phyloP scores from a whole-genome alignment of 2,888 invertebrate genomes.

The Stenoptilia bipunctidactyla region DNA sequence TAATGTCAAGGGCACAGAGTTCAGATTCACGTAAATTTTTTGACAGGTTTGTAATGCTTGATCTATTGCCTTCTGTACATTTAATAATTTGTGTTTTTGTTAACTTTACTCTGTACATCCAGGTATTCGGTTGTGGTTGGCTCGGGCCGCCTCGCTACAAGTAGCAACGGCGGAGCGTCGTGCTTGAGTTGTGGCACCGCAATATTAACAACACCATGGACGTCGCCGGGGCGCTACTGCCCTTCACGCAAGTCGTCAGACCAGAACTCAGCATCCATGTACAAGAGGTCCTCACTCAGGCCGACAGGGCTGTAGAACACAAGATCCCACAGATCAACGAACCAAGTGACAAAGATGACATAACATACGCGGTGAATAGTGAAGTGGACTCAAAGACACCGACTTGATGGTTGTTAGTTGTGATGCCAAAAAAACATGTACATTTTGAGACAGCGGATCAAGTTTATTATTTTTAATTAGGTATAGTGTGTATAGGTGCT shows the following conservation, averaged over 20 bases:
- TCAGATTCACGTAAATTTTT: too few relatives aligned
- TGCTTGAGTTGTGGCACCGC: constrained; percentile 68
- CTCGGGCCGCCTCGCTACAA: constrained; percentile 75
- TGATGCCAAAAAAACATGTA: constrained; percentile 60
- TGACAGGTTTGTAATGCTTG: too few relatives aligned
- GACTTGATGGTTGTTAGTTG: constrained; percentile 58
- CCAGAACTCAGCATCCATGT: constrained; percentile 59
- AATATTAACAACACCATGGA: constrained; percentile 70
- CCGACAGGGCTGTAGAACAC: constrained; percentile 26
- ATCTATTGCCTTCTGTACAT: too few relatives aligned
- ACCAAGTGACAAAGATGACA: constrained; percentile 25
- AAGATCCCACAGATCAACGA: constrained; percentile 50
- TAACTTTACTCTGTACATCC: constrained; percentile 16
- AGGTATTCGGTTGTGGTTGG: constrained; percentile 80
- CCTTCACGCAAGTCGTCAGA: constrained; percentile 56
- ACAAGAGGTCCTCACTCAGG: constrained; percentile 55
- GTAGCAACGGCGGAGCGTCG: constrained; percentile 73
- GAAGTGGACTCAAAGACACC: constrained; percentile 20
- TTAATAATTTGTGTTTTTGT: too few relatives aligned
- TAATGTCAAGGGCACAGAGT: too few relatives aligned
- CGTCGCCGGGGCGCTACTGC: constrained; percentile 58
- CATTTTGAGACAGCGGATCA: constrained; percentile 57
- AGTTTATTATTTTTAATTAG: constrained; percentile 49
- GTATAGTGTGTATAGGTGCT: neutral
- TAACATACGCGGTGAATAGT: constrained; percentile 18